A percentile compares a stretch with the other conserved stretches of the same genome.
These are phyloP conservation scores for Catocala fraxini DNA, from an alignment of 2,888 invertebrate genomes.

Conservation along the genomic window DNA sequence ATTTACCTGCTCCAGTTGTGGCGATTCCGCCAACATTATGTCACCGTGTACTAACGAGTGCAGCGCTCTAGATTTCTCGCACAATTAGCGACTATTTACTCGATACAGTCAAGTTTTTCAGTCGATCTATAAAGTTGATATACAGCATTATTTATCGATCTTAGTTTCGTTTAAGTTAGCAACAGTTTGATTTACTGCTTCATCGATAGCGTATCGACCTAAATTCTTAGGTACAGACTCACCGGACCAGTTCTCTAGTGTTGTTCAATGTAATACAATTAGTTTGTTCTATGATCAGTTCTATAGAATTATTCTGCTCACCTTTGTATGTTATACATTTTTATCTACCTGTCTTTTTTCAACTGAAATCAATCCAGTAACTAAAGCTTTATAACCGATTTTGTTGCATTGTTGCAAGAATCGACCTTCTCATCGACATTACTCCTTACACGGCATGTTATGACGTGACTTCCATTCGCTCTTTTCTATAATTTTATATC, in stretches of 20 bases:
- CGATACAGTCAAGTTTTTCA: constrained; percentile 51
- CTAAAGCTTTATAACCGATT: too few relatives aligned
- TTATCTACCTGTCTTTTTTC: not conserved
- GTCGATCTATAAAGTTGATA: constrained; percentile 44
- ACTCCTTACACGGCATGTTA: constrained; percentile 14
- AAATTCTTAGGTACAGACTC: constrained; percentile 60
- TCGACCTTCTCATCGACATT: constrained; percentile 17
- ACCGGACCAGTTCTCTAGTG: constrained; percentile 67
- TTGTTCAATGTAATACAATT: constrained; percentile 31
- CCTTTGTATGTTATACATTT: not conserved
- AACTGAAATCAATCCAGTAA: not conserved
- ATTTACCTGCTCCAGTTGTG: constrained; percentile 70
- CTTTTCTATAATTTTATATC: constrained; percentile 31
- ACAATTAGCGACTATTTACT: constrained; percentile 66
- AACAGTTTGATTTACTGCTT: constrained; percentile 61
- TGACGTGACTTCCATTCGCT: constrained; percentile 20
- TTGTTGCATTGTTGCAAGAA: too few relatives aligned
- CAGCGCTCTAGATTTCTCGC: constrained; percentile 66
- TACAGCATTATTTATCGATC: constrained; percentile 52
- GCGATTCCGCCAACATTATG: constrained; percentile 64
- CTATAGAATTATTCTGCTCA: not conserved
- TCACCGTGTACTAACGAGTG: constrained; percentile 60
- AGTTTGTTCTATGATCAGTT: constrained; percentile 10
- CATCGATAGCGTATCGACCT: constrained; percentile 63
- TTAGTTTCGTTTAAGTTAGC: constrained; percentile 51